A percentile compares a stretch with the other conserved stretches of the same genome.
Evolutionary conservation across 2,888 invertebrate genomes (phyloP).

Genomic region (Micoletzkya japonica): DNA sequence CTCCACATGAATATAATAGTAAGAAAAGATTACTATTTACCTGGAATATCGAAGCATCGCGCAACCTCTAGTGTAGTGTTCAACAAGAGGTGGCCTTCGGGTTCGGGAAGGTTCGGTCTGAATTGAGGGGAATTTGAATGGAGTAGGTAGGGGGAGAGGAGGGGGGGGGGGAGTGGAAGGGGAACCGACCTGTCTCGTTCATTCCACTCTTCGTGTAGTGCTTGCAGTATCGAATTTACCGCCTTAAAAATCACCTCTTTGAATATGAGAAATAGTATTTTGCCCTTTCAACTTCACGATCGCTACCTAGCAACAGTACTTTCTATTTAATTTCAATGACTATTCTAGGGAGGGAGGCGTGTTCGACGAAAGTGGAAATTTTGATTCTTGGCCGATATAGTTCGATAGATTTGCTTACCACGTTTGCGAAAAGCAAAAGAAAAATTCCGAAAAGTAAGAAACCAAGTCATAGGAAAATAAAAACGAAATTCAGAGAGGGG

Average conservation of each 20-base stretch:
- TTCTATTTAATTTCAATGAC: too few relatives aligned
- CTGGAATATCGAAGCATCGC: constrained; percentile 17
- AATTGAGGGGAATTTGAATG: neutral
- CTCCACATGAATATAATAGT: neutral
- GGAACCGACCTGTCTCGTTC: constrained; percentile 17
- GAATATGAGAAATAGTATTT: neutral
- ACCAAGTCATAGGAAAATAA: too few relatives aligned
- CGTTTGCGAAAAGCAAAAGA: too few relatives aligned
- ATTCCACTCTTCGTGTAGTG: constrained; percentile 27
- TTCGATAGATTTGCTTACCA: too few relatives aligned
- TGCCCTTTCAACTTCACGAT: neutral
- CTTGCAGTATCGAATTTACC: constrained; percentile 18
- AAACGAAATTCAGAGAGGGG: too few relatives aligned
- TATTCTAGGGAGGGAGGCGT: too few relatives aligned
- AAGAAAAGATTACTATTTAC: neutral
- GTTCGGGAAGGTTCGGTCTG: constrained; percentile 6
- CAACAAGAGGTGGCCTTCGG: constrained; percentile 9
- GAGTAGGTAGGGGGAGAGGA: neutral
- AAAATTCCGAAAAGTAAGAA: too few relatives aligned
- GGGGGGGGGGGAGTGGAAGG: neutral
- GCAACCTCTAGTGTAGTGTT: constrained; percentile 9
- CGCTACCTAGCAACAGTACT: neutral
- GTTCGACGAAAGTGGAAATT: too few relatives aligned
- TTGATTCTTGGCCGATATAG: too few relatives aligned
- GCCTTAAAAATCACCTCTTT: too few relatives aligned